Evolutionary conservation across 2,888 invertebrate genomes (phyloP).

Genomic region (Brachyopa scutellaris): DNA sequence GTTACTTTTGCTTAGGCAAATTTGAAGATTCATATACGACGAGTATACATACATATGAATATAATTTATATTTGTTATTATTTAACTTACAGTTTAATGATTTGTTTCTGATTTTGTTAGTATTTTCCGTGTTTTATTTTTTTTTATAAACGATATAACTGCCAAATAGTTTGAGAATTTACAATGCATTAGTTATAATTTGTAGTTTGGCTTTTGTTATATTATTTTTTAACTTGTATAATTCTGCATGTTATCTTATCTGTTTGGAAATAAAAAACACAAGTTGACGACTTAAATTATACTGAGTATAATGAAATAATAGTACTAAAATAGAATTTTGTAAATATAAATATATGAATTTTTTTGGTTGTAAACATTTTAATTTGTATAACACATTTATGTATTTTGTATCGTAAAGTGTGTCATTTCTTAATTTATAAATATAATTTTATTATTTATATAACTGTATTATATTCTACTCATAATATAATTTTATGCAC

Average conservation of each 20-base stretch:
- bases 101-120: not conserved
- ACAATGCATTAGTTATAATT: not conserved
- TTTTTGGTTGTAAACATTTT: constrained; percentile 24
- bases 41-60: not conserved
- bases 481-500: not conserved
- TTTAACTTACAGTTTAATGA: not conserved
- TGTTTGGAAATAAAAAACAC: too few species aligned
- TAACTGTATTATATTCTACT: not conserved
- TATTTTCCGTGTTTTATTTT: not conserved
- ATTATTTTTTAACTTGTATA: not conserved
- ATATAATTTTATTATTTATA: not conserved
- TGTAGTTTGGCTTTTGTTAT: not conserved
- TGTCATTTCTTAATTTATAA: not conserved
- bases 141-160: not conserved
- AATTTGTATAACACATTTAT: constrained; percentile 8
- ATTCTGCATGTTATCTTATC: not conserved
- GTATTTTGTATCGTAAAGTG: not conserved
- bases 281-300: constrained; percentile 17
- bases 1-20: constrained; percentile 10
- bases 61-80: not conserved
- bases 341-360: constrained; percentile 17
- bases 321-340: constrained; percentile 51
- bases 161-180: constrained; percentile 2
- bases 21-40: constrained; percentile 12
- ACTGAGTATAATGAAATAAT: constrained; percentile 24